Conservation (phyloP, 92 coral and sea anemone species). For the Isaurus tuberculatus region DNA sequence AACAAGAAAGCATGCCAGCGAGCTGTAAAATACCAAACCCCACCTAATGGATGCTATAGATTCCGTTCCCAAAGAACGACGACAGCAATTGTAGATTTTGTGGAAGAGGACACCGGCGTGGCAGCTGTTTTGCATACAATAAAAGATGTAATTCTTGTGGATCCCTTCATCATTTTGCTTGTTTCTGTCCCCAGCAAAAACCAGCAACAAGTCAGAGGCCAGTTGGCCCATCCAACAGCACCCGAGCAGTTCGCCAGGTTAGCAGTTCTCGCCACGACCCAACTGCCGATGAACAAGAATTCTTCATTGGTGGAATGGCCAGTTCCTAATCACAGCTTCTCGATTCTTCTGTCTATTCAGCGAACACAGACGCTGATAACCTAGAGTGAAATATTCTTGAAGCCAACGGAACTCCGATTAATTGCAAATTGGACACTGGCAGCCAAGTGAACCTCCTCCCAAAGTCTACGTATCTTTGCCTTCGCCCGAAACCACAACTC, state of each 20-base stretch:
- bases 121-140: slow-evolving; percentile 62
- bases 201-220: slow-evolving; percentile 3
- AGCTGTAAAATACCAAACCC: too few relatives aligned
- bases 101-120: slow-evolving; percentile 45
- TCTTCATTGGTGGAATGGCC: background rate
- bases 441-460: background rate
- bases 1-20: too few relatives aligned
- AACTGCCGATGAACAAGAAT: background rate
- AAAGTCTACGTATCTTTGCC: background rate
- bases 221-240: background rate
- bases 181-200: slow-evolving; percentile 34
- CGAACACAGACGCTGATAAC: background rate
- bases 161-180: slow-evolving; percentile 51
- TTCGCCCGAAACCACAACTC: background rate
- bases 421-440: background rate
- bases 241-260: slow-evolving; percentile 25
- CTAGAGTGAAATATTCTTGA: background rate
- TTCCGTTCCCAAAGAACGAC: background rate
- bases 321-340: background rate
- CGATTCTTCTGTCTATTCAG: slow-evolving; percentile 6
- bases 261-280: background rate
- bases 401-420: slow-evolving; percentile 27
- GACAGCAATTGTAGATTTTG: slow-evolving; percentile 51
- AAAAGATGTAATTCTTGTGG: slow-evolving; percentile 42
- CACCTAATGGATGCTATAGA: too few relatives aligned